A percentile compares a stretch with the other conserved stretches of the same genome.
These are phyloP conservation scores for Drosophila nigrodunni DNA, from an alignment of 1,140 invertebrate genomes.

Conservation along the genomic window DNA sequence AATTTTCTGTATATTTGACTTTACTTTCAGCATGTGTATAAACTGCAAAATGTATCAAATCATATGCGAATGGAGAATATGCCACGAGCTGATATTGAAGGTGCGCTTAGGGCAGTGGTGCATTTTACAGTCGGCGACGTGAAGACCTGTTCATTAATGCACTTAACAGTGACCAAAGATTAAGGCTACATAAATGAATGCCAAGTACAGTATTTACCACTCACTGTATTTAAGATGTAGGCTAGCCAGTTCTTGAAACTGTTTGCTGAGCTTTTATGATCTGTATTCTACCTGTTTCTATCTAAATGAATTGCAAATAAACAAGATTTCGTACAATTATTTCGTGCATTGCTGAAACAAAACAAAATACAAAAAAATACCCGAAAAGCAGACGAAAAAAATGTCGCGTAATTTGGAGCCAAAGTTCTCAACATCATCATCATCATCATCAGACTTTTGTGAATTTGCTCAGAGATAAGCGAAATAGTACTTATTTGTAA, in stretches of 20 bases:
- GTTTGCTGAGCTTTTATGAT: slow-evolving; percentile 57
- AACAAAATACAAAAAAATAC: background rate
- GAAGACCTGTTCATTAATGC: slow-evolving; percentile 39
- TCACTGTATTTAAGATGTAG: background rate
- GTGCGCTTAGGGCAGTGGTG: slow-evolving; percentile 46
- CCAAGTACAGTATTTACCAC: slow-evolving; percentile 1
- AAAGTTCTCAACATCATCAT: slow-evolving; percentile 11
- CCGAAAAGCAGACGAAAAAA: background rate
- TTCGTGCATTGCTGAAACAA: background rate
- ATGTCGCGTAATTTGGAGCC: slow-evolving; percentile 46
- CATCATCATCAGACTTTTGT: background rate
- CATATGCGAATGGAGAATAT: slow-evolving; percentile 43
- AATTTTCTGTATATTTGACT: background rate
- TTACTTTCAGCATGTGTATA: slow-evolving; percentile 42
- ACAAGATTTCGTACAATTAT: slow-evolving; percentile 24
- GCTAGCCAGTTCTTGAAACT: slow-evolving; percentile 22
- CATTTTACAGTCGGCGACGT: slow-evolving; percentile 32
- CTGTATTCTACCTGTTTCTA: slow-evolving; percentile 50
- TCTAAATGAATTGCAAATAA: slow-evolving; percentile 75
- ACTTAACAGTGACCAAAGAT: slow-evolving; percentile 19
- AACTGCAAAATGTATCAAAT: slow-evolving; percentile 48
- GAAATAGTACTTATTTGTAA: slow-evolving; percentile 26
- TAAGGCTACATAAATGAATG: background rate
- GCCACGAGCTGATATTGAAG: slow-evolving; percentile 41
- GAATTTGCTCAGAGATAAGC: slow-evolving; percentile 29